Evolutionary conservation across 2,888 invertebrate species (phyloP), one percentile per base, ranked within the genome.

Genomic region (Ypsolopha scabrella): DNA sequence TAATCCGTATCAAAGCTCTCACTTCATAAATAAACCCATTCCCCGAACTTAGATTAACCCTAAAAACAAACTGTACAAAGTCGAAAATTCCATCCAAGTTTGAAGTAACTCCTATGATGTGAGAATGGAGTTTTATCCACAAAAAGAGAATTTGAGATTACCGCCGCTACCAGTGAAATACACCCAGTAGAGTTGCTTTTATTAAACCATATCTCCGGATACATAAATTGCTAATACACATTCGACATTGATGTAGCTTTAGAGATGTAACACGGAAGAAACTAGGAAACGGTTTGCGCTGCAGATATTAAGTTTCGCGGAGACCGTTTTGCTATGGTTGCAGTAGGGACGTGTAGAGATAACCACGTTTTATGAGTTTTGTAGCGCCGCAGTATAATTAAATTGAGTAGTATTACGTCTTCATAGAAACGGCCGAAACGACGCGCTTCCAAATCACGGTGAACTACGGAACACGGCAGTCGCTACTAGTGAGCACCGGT

Each of bases 141-240:
- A 14, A 4, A 10, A n/a, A 39, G 9, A 39, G 39, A n/a, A 39
- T n/a, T 39, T 3, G 11, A 39, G 39, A 39, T 39, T 39, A 39
- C 39, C 11, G 39, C 39, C 9, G 6, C 2, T 8, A 11, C 36
- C 24, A 6, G 37, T 38, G 39, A 49, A 49, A 49, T 14, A 49
- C 33, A 34, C 49, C 41, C 49, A 39, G 14, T 34, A 33, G 39
- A 49, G 14, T 64, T 65, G 64, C 56, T 69, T 71, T 70, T 71
- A 70, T 71, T 68, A 67, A 68, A 64, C 64, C 64, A 64, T 69
- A 72, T 71, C 68, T 68, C 60, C 58, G 64, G 59, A 59, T 64
- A 68, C 67, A 68, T 70, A 71, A 70, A 70, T 73, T 69, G 62
- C 60, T 60, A 64, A 59, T 59, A 61, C 58, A 62, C 61, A 59